These are phyloP conservation scores for Synergus japonicus DNA, from an alignment of 2,888 invertebrate genomes.

Conservation along the genomic window DNA sequence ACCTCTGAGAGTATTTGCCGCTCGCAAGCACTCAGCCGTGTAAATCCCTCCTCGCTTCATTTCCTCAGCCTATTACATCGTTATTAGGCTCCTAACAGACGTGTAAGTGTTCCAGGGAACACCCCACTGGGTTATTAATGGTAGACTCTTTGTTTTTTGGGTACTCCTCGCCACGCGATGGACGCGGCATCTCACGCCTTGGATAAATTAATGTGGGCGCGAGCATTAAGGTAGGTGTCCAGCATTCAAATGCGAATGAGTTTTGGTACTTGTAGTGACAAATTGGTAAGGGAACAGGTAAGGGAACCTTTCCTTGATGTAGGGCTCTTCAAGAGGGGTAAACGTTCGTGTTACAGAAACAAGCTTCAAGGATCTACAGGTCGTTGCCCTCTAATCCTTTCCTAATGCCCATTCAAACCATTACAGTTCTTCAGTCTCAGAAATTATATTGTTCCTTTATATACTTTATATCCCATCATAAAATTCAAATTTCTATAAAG, in stretches of 20 bases:
- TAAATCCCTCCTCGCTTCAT: slow-evolving; percentile 50
- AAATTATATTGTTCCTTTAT: neutral
- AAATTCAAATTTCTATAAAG: neutral
- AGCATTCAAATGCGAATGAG: slow-evolving; percentile 61
- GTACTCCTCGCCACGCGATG: slow-evolving; percentile 59
- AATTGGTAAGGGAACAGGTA: slow-evolving; percentile 65
- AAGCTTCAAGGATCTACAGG: slow-evolving; percentile 29
- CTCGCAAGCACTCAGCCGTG: neutral
- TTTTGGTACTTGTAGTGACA: slow-evolving; percentile 59
- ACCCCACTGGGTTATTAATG: slow-evolving; percentile 73
- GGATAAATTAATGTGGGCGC: slow-evolving; percentile 65
- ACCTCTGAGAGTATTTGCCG: slow-evolving; percentile 11
- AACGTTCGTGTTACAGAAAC: slow-evolving; percentile 45
- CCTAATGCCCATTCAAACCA: neutral
- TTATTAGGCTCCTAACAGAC: slow-evolving; percentile 70
- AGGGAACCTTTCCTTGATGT: slow-evolving; percentile 51
- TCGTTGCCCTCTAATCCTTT: slow-evolving; percentile 20
- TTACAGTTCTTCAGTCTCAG: neutral
- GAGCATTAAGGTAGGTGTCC: slow-evolving; percentile 60
- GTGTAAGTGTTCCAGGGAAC: slow-evolving; percentile 67
- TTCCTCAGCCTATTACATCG: slow-evolving; percentile 68
- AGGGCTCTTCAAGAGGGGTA: slow-evolving; percentile 49
- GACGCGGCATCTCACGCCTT: slow-evolving; percentile 59
- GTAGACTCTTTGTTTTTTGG: slow-evolving; percentile 66
- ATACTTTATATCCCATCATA: neutral